These are phyloP conservation scores for Magallana nippona DNA, from an alignment of 2,888 invertebrate species.

Conservation along the genomic window DNA sequence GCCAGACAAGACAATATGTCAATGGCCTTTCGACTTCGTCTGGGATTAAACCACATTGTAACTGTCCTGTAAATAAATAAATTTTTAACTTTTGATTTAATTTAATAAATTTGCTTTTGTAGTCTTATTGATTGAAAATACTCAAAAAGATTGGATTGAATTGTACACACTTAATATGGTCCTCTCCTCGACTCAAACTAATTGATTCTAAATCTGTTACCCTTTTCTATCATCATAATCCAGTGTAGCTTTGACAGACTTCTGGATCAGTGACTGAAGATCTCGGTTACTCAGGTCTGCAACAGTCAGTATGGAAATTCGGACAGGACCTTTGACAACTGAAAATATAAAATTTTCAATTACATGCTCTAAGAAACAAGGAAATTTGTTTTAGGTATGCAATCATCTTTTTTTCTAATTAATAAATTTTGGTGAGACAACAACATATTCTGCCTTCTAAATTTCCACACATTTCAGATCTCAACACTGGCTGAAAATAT, in stretches of 20 bases:
- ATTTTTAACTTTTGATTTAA: background rate
- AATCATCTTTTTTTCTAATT: too few species aligned
- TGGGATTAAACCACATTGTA: constrained; percentile 42
- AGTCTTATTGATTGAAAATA: background rate
- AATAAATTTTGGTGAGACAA: too few species aligned
- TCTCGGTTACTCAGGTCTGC: constrained; percentile 41
- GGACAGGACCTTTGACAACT: constrained; percentile 46
- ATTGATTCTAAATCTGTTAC: constrained; percentile 9
- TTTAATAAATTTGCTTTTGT: background rate
- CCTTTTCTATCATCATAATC: constrained; percentile 44
- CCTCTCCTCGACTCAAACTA: background rate
- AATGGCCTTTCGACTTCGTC: constrained; percentile 25
- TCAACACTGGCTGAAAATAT: background rate
- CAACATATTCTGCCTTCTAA: too few species aligned
- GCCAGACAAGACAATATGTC: constrained; percentile 43
- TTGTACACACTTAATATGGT: too few species aligned
- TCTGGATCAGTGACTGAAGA: constrained; percentile 38
- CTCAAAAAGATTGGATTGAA: background rate
- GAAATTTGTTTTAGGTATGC: too few species aligned
- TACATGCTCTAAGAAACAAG: too few species aligned
- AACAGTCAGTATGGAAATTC: constrained; percentile 39
- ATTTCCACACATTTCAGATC: too few species aligned
- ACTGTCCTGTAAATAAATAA: constrained; percentile 35
- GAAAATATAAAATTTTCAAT: constrained; percentile 20
- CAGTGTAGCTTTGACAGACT: constrained; percentile 40